A percentile compares a stretch with the other conserved stretches of the same genome.
phyloP scores from a whole-genome alignment of 2,797 vertebrate genomes.

The Urocyon cinereoargenteus region DNA sequence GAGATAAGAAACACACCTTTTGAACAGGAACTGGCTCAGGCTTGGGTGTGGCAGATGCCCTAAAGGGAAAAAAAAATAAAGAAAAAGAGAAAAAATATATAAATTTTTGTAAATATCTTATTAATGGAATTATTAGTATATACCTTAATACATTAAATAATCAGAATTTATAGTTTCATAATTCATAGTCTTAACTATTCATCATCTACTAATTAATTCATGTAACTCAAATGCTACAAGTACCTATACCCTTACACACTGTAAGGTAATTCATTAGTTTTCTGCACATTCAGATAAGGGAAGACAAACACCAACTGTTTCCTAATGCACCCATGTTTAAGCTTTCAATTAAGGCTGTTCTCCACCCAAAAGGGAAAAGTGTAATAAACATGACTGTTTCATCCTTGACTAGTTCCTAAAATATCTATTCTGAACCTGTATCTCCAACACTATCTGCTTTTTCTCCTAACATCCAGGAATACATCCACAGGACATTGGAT shows the following conservation, averaged over 20 bases:
- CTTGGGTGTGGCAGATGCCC: constrained; percentile 89
- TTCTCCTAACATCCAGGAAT: constrained; percentile 5
- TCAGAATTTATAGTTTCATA: neutral
- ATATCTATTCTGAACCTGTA: neutral
- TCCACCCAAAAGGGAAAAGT: neutral
- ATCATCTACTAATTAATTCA: neutral
- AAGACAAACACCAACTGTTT: constrained; percentile 13
- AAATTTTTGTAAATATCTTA: neutral
- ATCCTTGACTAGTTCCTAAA: neutral
- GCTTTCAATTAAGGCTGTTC: constrained; percentile 8
- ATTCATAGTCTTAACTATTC: constrained; percentile 25
- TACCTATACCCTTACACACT: neutral
- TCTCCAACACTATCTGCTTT: neutral
- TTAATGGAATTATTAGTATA: neutral
- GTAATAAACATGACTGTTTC: neutral
- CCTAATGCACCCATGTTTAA: neutral
- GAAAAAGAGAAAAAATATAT: neutral
- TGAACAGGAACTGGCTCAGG: constrained; percentile 88
- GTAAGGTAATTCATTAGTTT: neutral
- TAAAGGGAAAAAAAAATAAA: constrained; percentile 83
- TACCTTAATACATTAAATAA: neutral
- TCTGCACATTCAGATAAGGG: neutral
- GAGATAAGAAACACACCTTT: constrained; percentile 89
- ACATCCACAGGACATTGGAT: neutral
- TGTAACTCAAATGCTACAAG: neutral